Evolutionary conservation across 2,113 vertebrate genomes (phyloP).

Genomic region (Laticauda colubrina): DNA sequence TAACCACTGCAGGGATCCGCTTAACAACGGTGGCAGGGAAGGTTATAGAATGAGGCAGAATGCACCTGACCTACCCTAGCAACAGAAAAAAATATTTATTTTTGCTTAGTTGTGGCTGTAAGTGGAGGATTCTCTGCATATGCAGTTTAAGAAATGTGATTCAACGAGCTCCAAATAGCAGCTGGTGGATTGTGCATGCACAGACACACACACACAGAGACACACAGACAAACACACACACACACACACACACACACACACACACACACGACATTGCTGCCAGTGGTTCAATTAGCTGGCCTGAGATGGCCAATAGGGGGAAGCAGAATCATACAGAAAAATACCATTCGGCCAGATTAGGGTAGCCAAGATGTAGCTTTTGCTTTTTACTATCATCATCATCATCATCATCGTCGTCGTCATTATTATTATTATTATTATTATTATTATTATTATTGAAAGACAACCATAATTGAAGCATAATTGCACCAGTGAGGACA

Average conservation of each 20-base stretch:
- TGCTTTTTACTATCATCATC: no score
- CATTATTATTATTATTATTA: background rate
- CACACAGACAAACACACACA: no score
- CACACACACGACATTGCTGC: background rate
- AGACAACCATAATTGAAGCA: background rate
- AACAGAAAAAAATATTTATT: background rate
- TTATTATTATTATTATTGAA: no score
- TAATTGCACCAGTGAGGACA: conserved; percentile 36
- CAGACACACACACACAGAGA: background rate
- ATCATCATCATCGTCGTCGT: no score
- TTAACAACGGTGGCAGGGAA: background rate
- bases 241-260: background rate
- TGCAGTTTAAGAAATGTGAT: background rate
- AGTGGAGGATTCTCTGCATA: background rate
- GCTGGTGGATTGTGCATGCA: background rate
- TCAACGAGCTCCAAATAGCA: background rate
- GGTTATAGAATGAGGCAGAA: background rate
- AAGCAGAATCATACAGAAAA: background rate
- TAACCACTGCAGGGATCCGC: background rate
- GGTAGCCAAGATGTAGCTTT: background rate
- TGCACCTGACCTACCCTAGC: background rate
- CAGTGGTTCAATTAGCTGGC: background rate
- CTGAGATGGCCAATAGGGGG: background rate
- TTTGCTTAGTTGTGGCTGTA: background rate
- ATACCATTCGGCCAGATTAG: background rate